Base-by-base conservation (phyloP, 2,797 vertebrate species). In the Sebastes itinus region DNA sequence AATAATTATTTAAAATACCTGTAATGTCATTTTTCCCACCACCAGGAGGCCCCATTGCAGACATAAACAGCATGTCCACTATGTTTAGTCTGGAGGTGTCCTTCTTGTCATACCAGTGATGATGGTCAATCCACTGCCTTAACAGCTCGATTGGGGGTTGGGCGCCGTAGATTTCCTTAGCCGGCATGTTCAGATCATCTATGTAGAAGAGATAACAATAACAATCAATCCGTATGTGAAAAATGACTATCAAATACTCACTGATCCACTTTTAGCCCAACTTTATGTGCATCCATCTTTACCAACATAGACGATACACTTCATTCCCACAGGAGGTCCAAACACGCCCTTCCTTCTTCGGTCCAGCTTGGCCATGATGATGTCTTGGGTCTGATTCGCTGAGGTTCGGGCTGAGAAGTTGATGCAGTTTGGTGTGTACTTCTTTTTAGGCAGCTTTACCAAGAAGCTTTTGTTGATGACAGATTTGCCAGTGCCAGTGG, bases 101-200 rank as follows among this genome's bases (percentile, higher is more conserved):
- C 73, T 97, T 98, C 91, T 93, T 97, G 92, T 99, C 97, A 10
- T 99, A 99, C 98, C 98, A 99, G 91, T 98, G 97, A 60, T 91
- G 93, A 0, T 99, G 98, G 89, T 99, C 97, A 35, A 97, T 95
- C 97, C 97, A 97, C 6, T 99, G 98, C 66, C 98, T 95, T 35
- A 99, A 92, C 46, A 99, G 94, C 87, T 99, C 98, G 2, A 98
- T 97, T 55, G 97, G 97, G 14, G 98, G 98, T 90, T 99, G 98
- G 18, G 98, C 98, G 23, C 98, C 98, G 7, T 99, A 99, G 2
- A 96, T 88, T 69, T 99, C 98, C 87, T 98, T 98, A 55, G 97
- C 96, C 55, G 98, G 98, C 98, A 99, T 99, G 88, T 99, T 99
- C 27, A 99, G 94, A 88, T 99, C 98, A 95, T 99, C 98, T 99